A percentile compares a stretch with the other conserved stretches of the same genome.
Conservation (phyloP, 2,797 vertebrate species). For the Gobio occitaniae region DNA sequence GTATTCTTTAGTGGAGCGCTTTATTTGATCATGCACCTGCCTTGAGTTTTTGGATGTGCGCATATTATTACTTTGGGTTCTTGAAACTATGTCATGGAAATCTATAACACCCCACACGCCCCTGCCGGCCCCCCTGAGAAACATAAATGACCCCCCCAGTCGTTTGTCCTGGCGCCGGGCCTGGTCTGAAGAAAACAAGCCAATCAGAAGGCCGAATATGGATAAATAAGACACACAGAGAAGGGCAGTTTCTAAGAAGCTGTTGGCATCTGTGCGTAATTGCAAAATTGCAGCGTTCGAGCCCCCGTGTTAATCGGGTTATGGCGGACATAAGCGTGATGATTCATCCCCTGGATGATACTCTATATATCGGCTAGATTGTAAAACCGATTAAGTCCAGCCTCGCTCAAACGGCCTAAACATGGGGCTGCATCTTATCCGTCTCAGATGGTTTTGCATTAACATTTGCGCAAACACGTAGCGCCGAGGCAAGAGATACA, state of each 20-base stretch:
- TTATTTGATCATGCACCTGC: background rate
- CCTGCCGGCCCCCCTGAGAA: no score
- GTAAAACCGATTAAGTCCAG: slow-evolving; percentile 54
- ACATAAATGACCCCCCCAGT: no score
- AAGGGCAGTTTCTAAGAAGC: background rate
- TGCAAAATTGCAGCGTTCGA: slow-evolving; percentile 26
- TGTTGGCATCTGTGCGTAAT: slow-evolving; percentile 9
- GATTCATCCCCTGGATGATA: slow-evolving; percentile 49
- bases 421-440: slow-evolving; percentile 47
- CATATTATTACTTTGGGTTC: no score
- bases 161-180: no score
- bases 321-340: slow-evolving; percentile 10
- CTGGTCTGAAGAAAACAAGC: slow-evolving; percentile 10
- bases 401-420: slow-evolving; percentile 50
- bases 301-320: slow-evolving; percentile 41
- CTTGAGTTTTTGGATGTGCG: background rate
- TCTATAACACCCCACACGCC: no score
- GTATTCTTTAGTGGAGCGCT: background rate
- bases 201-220: background rate
- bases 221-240: slow-evolving; percentile 13
- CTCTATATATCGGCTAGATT: slow-evolving; percentile 36
- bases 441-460: slow-evolving; percentile 56
- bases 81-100: no score
- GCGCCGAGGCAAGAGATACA: slow-evolving; percentile 54
- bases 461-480: slow-evolving; percentile 57